A percentile compares a stretch with the other conserved stretches of the same genome.
These are phyloP conservation scores for Dinomys branickii DNA, from an alignment of 2,113 vertebrate genomes.

Conservation along the genomic window DNA sequence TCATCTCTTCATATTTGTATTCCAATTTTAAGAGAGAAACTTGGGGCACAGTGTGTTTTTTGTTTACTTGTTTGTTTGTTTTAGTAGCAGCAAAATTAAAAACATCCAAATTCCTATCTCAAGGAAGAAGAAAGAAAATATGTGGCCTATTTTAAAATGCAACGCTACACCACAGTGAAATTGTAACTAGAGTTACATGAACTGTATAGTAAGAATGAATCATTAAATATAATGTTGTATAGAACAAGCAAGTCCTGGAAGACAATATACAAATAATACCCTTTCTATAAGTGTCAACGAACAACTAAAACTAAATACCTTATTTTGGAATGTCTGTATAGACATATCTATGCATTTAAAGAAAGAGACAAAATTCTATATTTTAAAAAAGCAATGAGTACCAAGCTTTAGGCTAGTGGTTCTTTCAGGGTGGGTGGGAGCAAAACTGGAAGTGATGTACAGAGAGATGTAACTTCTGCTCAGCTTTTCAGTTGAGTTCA, in stretches of 20 bases:
- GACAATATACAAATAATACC: neutral
- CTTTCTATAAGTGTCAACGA: neutral
- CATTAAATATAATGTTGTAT: neutral
- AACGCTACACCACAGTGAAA: slow-evolving; percentile 18
- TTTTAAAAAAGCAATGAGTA: neutral
- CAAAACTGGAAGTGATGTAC: neutral
- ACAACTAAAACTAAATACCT: slow-evolving; percentile 16
- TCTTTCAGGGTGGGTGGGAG: neutral
- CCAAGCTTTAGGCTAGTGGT: neutral
- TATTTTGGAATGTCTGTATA: neutral
- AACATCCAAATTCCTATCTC: neutral
- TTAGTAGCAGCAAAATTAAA: neutral
- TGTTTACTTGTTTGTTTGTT: neutral
- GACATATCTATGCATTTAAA: neutral
- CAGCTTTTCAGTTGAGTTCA: neutral
- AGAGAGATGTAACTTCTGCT: neutral
- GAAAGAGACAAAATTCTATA: neutral
- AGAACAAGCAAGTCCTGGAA: slow-evolving; percentile 23
- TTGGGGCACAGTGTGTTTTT: neutral
- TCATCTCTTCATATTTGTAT: neutral
- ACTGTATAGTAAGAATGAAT: neutral
- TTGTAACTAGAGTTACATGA: neutral
- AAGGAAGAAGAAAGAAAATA: neutral
- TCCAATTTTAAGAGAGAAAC: slow-evolving; percentile 26
- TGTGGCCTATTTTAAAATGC: neutral